Base-by-base conservation (phyloP, 2,113 vertebrate genomes). In the Beaufortia kweichowensis region DNA sequence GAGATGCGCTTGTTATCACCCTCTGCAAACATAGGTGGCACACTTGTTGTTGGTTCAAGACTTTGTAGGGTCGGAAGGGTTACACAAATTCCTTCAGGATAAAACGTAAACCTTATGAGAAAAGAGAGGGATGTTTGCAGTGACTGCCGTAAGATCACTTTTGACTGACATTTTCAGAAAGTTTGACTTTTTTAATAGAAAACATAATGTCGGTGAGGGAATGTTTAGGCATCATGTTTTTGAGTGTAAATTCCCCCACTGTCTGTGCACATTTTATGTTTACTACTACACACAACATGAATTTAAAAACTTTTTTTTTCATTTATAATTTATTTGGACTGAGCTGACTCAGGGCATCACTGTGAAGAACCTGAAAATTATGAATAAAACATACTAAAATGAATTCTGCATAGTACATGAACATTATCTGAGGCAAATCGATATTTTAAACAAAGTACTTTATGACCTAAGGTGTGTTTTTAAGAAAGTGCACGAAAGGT, bases 381-480 rank as follows among this genome's bases (percentile, higher is more conserved):
- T 72, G 35, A 60, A 72, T 72, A 59, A 72, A 60, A 72, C 35
- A 72, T 74, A 11, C 9, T 61, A 19, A 21, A 61, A 31, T 43
- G 53, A 43, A 72, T 21, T 57, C 21, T 41, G 35, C 23, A 41
- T 14, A 4, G 68, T 39, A 33, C 8, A 35, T 28, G 39, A 59
- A 43, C 41, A 72, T 39, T 72, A 46, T 59, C 55, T 59, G 55
- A 43, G 19, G 23, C 57, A 56, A 41, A 41, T 66, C 35, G 62
- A 56, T 62, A 41, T 41, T 76, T 81, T 66, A 60, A 71, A 29
- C 28, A 39, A 57, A 55, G 63, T 2, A 63, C 43, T 56, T 26
- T 21, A 23, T 70, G 21, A 46, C 67, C 48, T 69, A n/a, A 75
- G 48, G 24, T 61, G 39, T 31, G 69, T 55, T 56, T 23, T 55